Percentiles rank a stretch among this genome's conserved stretches.
These are phyloP conservation scores for Vollenhovia emeryi DNA, from an alignment of 1,140 invertebrate species.

Conservation along the genomic window DNA sequence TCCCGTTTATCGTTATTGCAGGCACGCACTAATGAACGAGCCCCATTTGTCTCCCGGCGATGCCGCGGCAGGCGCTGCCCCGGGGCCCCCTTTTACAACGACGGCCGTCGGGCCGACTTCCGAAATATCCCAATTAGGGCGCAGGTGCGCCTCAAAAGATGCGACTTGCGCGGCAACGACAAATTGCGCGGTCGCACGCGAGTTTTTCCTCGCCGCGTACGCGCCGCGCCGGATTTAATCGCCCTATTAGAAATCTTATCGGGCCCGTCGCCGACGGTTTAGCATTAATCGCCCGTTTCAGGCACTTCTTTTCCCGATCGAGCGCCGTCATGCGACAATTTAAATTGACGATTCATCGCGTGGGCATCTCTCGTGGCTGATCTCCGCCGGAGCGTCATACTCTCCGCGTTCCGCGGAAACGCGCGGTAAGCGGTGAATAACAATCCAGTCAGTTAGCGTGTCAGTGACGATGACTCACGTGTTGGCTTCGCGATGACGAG, in stretches of 20 bases:
- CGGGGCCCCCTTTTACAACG: not conserved
- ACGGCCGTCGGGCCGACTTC: not conserved
- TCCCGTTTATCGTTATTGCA: constrained; percentile 52
- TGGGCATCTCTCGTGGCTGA: constrained; percentile 7
- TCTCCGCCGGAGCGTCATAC: constrained; percentile 37
- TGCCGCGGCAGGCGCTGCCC: not conserved
- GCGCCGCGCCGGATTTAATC: constrained; percentile 2
- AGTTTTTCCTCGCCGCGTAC: not conserved
- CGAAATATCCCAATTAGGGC: constrained; percentile 51
- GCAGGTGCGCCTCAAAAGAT: constrained; percentile 32
- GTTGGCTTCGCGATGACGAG: constrained; percentile 15
- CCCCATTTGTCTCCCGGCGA: constrained; percentile 38
- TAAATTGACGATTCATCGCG: constrained; percentile 8
- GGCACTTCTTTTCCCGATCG: not conserved
- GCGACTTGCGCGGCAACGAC: not conserved
- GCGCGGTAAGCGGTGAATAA: constrained; percentile 21
- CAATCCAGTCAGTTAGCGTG: constrained; percentile 23
- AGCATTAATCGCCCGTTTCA: not conserved
- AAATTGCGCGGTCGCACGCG: not conserved
- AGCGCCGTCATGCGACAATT: not conserved
- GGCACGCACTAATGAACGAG: constrained; percentile 53
- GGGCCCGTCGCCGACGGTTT: not conserved
- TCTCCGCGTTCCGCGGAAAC: constrained; percentile 23
- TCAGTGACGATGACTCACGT: constrained; percentile 38
- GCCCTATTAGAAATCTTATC: constrained; percentile 27